Evolutionary conservation across 2,113 vertebrate genomes (phyloP).

Genomic region (Grallaria varia): DNA sequence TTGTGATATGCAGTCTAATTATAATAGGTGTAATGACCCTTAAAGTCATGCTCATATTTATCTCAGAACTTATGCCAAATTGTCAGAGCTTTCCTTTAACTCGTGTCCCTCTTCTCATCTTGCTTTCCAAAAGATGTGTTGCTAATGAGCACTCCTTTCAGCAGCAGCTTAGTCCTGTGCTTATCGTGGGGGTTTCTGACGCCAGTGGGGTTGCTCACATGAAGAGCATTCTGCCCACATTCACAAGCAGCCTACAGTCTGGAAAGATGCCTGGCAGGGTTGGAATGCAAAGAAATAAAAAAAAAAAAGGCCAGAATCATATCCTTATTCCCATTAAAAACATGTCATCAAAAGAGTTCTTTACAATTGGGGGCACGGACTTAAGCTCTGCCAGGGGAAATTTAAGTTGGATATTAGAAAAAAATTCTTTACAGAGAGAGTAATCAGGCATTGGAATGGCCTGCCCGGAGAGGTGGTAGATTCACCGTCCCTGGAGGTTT

Average conservation of each 20-base stretch:
- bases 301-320: not conserved
- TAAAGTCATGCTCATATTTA: not conserved
- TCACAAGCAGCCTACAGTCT: not conserved
- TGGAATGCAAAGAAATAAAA: not conserved
- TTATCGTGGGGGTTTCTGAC: not conserved
- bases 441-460: too few relatives aligned
- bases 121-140: not conserved
- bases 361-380: too few relatives aligned
- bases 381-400: too few relatives aligned
- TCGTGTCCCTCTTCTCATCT: not conserved
- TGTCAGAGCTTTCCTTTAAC: not conserved
- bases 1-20: not conserved
- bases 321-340: not conserved
- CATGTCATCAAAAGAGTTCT: not conserved
- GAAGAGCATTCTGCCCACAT: not conserved
- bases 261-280: not conserved
- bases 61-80: not conserved
- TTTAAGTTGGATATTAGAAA: too few relatives aligned
- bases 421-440: too few relatives aligned
- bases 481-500: too few relatives aligned
- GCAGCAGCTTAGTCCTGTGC: not conserved
- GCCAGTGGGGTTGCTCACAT: not conserved
- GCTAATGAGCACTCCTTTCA: not conserved
- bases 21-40: not conserved
- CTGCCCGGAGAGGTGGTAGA: too few relatives aligned